phyloP scores from a whole-genome alignment of 1,140 invertebrate genomes.

The Apis florea region DNA sequence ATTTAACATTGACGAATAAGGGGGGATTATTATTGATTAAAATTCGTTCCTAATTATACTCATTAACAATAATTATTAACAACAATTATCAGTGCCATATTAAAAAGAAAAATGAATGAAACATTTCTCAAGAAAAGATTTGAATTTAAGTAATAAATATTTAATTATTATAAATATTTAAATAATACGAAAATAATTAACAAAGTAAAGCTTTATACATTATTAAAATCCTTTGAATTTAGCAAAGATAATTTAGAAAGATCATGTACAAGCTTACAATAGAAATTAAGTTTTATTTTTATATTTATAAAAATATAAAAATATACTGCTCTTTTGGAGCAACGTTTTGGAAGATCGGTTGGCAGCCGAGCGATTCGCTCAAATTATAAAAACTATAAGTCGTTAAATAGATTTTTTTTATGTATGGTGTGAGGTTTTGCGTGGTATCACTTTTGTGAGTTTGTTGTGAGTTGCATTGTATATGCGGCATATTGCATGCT shows the following conservation, averaged over 20 bases:
- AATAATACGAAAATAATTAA: not conserved
- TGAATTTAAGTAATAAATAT: not conserved
- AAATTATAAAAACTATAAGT: not conserved
- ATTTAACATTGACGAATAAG: conserved; percentile 20
- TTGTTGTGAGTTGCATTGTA: conserved; percentile 69
- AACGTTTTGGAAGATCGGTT: conserved; percentile 44
- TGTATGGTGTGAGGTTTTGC: conserved; percentile 68
- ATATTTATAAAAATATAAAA: not conserved
- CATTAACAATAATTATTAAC: no score
- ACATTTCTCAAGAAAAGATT: not conserved
- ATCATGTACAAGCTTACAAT: not conserved
- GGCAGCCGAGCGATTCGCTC: conserved; percentile 63
- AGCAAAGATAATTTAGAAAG: not conserved
- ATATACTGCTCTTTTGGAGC: conserved; percentile 42
- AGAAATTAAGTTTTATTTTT: not conserved
- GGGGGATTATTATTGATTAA: not conserved
- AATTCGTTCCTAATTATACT: conserved; percentile 3
- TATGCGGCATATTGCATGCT: conserved; percentile 67
- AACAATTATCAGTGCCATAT: not conserved
- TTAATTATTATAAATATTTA: not conserved
- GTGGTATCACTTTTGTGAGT: conserved; percentile 71
- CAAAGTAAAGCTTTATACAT: not conserved
- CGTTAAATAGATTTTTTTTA: conserved; percentile 21
- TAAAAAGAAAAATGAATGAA: not conserved
- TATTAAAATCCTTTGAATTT: not conserved